These are phyloP conservation scores for Chydorus sphaericus DNA, from an alignment of 2,888 invertebrate genomes.

Conservation along the genomic window DNA sequence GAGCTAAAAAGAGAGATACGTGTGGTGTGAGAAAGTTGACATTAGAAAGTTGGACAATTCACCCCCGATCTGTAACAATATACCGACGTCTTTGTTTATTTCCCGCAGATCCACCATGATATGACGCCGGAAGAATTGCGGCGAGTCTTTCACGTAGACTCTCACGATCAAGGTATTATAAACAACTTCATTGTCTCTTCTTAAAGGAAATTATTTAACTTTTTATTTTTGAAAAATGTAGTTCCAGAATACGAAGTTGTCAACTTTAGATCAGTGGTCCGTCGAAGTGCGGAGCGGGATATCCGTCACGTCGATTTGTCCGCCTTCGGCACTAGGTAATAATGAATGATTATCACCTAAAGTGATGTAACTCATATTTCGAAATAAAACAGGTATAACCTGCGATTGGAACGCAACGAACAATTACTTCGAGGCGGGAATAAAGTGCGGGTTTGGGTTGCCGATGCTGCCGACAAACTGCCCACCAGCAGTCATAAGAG, in stretches of 20 bases:
- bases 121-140: conserved; percentile 71
- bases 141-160: conserved; percentile 69
- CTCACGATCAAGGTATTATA: conserved; percentile 45
- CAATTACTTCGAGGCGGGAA: conserved; percentile 62
- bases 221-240: conserved; percentile 26
- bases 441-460: conserved; percentile 60
- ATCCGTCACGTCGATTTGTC: conserved; percentile 46
- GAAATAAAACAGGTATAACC: conserved; percentile 42
- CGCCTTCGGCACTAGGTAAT: conserved; percentile 48
- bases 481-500: background rate
- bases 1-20: no score
- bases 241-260: conserved; percentile 75
- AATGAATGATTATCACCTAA: no score
- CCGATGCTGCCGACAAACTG: conserved; percentile 31
- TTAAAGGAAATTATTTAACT: background rate
- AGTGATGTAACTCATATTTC: no score
- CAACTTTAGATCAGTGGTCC: conserved; percentile 35
- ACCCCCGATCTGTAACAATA: no score
- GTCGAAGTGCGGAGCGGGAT: conserved; percentile 14
- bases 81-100: background rate
- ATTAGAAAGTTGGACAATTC: no score
- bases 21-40: no score
- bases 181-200: background rate
- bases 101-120: conserved; percentile 69
- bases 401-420: conserved; percentile 57